Conservation (phyloP, 2,113 vertebrate genomes). For the Reinhardtius hippoglossoides region DNA sequence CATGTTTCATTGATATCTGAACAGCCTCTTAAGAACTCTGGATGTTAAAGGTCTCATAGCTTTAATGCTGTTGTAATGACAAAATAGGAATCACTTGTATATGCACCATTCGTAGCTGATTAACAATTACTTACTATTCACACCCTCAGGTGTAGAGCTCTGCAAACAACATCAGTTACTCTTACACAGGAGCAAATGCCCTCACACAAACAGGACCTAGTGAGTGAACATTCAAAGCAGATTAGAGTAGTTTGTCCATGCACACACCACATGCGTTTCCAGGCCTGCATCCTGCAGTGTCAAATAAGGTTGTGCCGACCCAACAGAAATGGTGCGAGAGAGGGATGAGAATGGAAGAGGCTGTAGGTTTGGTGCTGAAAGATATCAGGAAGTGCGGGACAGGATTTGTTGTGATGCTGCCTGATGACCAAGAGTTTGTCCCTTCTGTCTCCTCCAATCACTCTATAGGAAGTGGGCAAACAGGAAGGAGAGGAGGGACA, state of each 20-base stretch:
- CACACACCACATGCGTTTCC: conserved; percentile 17
- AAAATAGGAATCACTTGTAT: neutral
- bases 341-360: conserved; percentile 32
- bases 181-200: neutral
- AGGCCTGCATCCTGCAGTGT: conserved; percentile 28
- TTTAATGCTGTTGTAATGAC: neutral
- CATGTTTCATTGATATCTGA: too few species aligned
- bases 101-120: neutral
- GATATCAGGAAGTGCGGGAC: conserved; percentile 27
- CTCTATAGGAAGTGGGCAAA: conserved; percentile 86
- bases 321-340: conserved; percentile 32
- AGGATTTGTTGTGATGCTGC: conserved; percentile 25
- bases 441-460: conserved; percentile 13
- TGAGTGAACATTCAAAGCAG: conserved; percentile 4
- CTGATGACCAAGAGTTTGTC: conserved; percentile 28
- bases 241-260: conserved; percentile 2
- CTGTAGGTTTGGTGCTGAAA: conserved; percentile 27
- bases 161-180: neutral
- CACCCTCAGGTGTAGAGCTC: neutral
- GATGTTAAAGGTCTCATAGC: too few species aligned
- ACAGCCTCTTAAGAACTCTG: too few species aligned
- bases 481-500: conserved; percentile 66
- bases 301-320: conserved; percentile 56
- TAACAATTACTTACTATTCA: neutral
- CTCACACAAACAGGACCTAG: neutral